Percentiles rank a stretch among this genome's conserved stretches.
Conservation (phyloP, 2,888 invertebrate genomes). For the Hermaeophaga mercurialis region DNA sequence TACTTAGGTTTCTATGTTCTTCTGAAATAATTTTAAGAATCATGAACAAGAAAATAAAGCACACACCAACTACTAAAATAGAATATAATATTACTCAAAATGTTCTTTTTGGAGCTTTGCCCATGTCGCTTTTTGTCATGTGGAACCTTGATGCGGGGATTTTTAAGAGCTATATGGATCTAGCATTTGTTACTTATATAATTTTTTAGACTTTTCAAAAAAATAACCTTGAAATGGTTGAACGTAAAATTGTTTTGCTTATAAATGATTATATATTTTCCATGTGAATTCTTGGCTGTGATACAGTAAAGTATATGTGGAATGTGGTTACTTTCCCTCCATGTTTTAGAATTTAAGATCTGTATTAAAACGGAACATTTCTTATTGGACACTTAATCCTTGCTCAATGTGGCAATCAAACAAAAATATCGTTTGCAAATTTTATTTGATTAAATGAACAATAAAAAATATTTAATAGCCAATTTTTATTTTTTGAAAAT, state of each 20-base stretch:
- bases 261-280: constrained; percentile 47
- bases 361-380: constrained; percentile 39
- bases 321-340: constrained; percentile 56
- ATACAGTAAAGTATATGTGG: constrained; percentile 58
- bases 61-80: too few species aligned
- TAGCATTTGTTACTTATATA: constrained; percentile 51
- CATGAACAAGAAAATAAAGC: too few species aligned
- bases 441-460: too few species aligned
- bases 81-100: too few species aligned
- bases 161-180: constrained; percentile 37
- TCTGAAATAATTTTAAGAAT: too few species aligned
- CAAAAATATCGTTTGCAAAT: too few species aligned
- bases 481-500: too few species aligned
- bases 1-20: too few species aligned
- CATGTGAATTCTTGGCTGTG: constrained; percentile 60
- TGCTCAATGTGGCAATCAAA: too few species aligned
- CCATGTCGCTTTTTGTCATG: too few species aligned
- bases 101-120: too few species aligned
- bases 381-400: constrained; percentile 50
- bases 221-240: not conserved
- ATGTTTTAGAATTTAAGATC: constrained; percentile 45
- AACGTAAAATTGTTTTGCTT: constrained; percentile 5
- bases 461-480: too few species aligned
- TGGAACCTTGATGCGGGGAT: constrained; percentile 26
- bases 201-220: constrained; percentile 20